Conservation (phyloP, 2,797 vertebrate genomes). For the Salmo trutta region DNA sequence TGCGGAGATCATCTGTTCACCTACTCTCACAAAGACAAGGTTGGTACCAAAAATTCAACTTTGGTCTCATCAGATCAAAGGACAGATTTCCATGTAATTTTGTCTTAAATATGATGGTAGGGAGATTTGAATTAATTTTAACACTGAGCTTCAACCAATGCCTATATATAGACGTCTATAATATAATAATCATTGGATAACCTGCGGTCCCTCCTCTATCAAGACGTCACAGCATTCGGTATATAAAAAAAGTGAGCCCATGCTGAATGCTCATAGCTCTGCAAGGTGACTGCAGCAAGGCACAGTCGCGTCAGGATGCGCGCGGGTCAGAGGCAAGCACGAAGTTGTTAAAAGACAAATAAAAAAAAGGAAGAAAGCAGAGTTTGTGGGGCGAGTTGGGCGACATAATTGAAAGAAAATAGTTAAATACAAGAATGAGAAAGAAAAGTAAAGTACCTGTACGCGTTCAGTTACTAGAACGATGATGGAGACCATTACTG, state of each 20-base stretch:
- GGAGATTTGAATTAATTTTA: no score
- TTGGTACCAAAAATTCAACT: no score
- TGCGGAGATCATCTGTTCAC: no score
- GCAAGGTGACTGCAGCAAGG: slow-evolving; percentile 44
- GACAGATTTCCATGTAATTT: no score
- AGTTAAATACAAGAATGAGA: slow-evolving; percentile 48
- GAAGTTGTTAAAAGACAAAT: slow-evolving; percentile 33
- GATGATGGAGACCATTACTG: slow-evolving; percentile 24
- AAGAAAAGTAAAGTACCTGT: slow-evolving; percentile 26
- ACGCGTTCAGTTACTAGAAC: slow-evolving; percentile 12
- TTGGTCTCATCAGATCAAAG: no score
- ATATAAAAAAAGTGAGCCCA: slow-evolving; percentile 78
- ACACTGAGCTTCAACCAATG: no score
- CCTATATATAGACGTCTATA: no score
- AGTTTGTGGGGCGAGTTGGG: slow-evolving; percentile 25
- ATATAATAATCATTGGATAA: slow-evolving; percentile 31
- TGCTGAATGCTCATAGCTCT: slow-evolving; percentile 38
- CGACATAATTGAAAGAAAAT: slow-evolving; percentile 25
- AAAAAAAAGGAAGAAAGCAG: slow-evolving; percentile 19
- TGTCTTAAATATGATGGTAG: no score
- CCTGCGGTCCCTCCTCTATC: slow-evolving; percentile 77
- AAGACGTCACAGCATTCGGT: slow-evolving; percentile 81
- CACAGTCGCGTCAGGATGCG: background rate
- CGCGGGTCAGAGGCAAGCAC: slow-evolving; percentile 12
- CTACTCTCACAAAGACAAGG: no score